These are phyloP conservation scores for Triops cancriformis DNA, from an alignment of 1,140 invertebrate species.

Conservation along the genomic window DNA sequence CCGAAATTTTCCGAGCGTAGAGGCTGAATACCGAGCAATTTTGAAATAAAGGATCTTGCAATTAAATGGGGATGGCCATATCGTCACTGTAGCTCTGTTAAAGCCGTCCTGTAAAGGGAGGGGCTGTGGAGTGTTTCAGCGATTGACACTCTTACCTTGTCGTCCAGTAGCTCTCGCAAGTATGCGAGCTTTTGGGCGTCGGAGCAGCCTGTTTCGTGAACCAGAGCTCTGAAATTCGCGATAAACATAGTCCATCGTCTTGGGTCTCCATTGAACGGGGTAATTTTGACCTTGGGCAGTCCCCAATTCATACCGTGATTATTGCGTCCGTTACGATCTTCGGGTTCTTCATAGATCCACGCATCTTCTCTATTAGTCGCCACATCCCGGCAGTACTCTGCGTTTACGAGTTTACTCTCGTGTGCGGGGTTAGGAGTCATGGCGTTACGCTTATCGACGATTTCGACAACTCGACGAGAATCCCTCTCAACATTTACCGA, in stretches of 20 bases:
- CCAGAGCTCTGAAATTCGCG: slow-evolving; percentile 14
- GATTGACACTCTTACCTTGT: neutral
- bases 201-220: neutral
- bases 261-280: slow-evolving; percentile 14
- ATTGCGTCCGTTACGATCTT: neutral
- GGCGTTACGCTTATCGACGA: too few species aligned
- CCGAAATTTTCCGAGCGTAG: neutral
- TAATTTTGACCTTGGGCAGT: slow-evolving; percentile 10
- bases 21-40: neutral
- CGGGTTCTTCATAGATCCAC: neutral
- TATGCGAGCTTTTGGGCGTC: slow-evolving; percentile 15
- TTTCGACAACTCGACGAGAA: too few species aligned
- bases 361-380: neutral
- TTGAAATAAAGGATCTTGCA: neutral
- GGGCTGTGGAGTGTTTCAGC: slow-evolving; percentile 15
- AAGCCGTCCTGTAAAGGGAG: neutral
- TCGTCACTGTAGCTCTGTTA: neutral
- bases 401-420: too few species aligned
- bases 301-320: neutral
- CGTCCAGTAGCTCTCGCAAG: slow-evolving; percentile 5
- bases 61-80: slow-evolving; percentile 11
- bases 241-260: slow-evolving; percentile 19
- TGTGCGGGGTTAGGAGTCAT: too few species aligned
- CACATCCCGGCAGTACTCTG: too few species aligned
- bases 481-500: too few species aligned